Conservation (phyloP, 2,113 vertebrate species). For the Tiliqua scincoides region DNA sequence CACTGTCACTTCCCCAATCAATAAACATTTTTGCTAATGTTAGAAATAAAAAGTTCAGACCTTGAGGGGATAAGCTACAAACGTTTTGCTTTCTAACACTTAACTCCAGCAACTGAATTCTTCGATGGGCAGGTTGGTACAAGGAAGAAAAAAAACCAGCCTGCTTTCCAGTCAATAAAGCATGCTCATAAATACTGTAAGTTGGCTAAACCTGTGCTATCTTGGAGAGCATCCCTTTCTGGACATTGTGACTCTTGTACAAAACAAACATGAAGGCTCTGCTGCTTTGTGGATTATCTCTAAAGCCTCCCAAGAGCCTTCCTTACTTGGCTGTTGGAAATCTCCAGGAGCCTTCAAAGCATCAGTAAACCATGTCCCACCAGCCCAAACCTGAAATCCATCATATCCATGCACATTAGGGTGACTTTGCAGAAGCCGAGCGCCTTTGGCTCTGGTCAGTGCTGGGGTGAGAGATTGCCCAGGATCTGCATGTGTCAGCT, state of each 20-base stretch:
- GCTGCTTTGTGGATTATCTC: too few relatives aligned
- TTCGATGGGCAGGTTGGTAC: not conserved
- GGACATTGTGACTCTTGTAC: not conserved
- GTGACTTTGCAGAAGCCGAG: too few relatives aligned
- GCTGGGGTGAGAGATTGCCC: too few relatives aligned
- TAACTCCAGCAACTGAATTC: not conserved
- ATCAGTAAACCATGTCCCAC: not conserved
- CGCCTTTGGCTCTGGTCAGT: too few relatives aligned
- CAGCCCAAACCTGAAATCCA: not conserved
- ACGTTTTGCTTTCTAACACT: not conserved
- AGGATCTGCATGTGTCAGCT: too few relatives aligned
- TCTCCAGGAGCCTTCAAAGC: not conserved
- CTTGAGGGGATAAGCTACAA: not conserved
- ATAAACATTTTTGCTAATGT: not conserved
- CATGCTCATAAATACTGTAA: not conserved
- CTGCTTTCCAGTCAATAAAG: not conserved
- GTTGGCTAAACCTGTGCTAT: not conserved
- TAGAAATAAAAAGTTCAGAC: not conserved
- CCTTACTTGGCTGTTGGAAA: not conserved
- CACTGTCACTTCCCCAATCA: too few relatives aligned
- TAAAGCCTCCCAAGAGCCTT: too few relatives aligned
- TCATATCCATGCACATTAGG: too few relatives aligned
- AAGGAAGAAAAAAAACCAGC: not conserved
- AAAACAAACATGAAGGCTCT: too few relatives aligned
- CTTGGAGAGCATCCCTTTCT: not conserved